These are phyloP conservation scores for Pinctada fucata DNA, from an alignment of 2,888 invertebrate genomes.

Conservation along the genomic window DNA sequence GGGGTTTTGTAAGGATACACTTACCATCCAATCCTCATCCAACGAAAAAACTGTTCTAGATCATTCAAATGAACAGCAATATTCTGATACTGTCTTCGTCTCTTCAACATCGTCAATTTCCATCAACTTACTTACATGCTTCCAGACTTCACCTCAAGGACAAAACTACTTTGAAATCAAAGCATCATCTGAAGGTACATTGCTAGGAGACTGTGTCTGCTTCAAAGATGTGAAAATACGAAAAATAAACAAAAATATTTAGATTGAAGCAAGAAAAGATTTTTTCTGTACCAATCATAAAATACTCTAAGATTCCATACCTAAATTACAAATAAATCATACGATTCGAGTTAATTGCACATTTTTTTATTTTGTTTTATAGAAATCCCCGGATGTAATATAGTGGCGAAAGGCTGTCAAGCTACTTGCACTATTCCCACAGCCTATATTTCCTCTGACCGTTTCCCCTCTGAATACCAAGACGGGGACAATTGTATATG, in stretches of 20 bases:
- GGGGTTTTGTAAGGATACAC: conserved; percentile 28
- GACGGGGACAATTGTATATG: conserved; percentile 26
- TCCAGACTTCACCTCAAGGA: conserved; percentile 13
- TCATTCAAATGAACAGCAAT: not conserved
- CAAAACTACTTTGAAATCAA: conserved; percentile 28
- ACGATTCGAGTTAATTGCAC: too few relatives aligned
- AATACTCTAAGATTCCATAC: too few relatives aligned
- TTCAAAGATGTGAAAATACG: too few relatives aligned
- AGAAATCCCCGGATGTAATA: conserved; percentile 48
- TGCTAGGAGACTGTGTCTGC: too few relatives aligned
- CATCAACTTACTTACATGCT: conserved; percentile 26
- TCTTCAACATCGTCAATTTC: conserved; percentile 14
- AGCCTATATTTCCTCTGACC: conserved; percentile 35
- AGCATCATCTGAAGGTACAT: conserved; percentile 27
- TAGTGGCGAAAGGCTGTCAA: conserved; percentile 13
- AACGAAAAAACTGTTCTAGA: not conserved
- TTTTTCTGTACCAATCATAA: too few relatives aligned
- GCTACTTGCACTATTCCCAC: conserved; percentile 27
- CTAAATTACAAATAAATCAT: too few relatives aligned
- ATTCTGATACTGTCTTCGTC: conserved; percentile 7
- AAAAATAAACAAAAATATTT: too few relatives aligned
- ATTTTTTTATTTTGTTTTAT: not conserved
- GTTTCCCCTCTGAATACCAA: conserved; percentile 36
- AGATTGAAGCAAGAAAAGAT: too few relatives aligned
- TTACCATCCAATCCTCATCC: conserved; percentile 9